Evolutionary conservation across 1,140 invertebrate genomes (phyloP).

Genomic region (Marisa cornuarietis): DNA sequence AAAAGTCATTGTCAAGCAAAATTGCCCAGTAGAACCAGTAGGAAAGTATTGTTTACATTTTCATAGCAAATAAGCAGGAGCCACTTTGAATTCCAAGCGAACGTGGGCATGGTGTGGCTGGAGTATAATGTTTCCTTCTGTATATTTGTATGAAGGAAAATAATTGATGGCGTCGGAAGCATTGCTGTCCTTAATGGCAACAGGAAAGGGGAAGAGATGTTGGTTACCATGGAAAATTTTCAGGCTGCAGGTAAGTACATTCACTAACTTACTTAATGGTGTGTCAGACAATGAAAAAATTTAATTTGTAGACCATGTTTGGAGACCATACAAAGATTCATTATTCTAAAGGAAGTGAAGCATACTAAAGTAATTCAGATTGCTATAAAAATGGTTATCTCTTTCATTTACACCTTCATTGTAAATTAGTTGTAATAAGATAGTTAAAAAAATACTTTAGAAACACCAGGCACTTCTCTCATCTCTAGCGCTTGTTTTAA

Average conservation of each 20-base stretch:
- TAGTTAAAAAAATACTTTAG: too few species aligned
- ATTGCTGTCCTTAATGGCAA: slow-evolving; percentile 50
- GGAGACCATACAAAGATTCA: not conserved
- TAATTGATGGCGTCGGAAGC: slow-evolving; percentile 40
- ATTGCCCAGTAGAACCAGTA: not conserved
- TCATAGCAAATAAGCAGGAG: not conserved
- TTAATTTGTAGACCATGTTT: not conserved
- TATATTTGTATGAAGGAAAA: slow-evolving; percentile 30
- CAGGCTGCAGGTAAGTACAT: slow-evolving; percentile 40
- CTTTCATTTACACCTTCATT: too few species aligned
- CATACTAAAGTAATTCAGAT: not conserved
- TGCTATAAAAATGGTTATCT: not conserved
- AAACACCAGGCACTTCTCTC: too few species aligned
- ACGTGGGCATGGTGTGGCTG: too few species aligned
- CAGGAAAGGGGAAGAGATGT: slow-evolving; percentile 34
- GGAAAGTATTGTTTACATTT: not conserved
- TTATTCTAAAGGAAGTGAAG: not conserved
- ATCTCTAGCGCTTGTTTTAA: too few species aligned
- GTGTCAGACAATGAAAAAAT: not conserved
- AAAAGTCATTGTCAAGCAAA: too few species aligned
- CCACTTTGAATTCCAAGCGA: too few species aligned
- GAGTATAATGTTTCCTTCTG: too few species aligned
- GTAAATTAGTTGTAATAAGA: too few species aligned
- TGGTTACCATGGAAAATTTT: slow-evolving; percentile 43
- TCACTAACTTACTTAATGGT: not conserved